Base-by-base conservation (phyloP, 2,888 invertebrate genomes). In the Acleris holmiana region DNA sequence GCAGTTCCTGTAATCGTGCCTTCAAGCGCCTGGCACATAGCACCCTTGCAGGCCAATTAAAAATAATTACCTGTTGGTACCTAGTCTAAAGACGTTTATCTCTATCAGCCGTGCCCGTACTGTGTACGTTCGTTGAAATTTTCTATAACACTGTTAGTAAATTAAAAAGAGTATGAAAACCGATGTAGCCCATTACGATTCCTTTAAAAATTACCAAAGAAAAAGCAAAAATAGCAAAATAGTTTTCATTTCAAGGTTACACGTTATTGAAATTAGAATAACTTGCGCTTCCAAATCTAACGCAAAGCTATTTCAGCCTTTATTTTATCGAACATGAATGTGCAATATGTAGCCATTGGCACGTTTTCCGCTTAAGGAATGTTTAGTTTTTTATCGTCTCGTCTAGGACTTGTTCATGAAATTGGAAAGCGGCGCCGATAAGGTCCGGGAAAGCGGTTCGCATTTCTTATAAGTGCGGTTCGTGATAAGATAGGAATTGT, bases 391-490 rank as follows among this genome's bases (percentile, higher is more conserved):
- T 50, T 50, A 23, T 41, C 18, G 40, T 29, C 23, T 17, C 41
- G 21, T 4, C 13, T 41, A 25, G 68, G 67, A 68, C 62, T 57
- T 64, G 70, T 66, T 68, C 72, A 78, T 76, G 79, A 79, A 77
- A 78, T 77, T 73, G 55, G 68, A 79, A 79, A 65, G 59, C 79
- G 64, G 77, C 78, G 76, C 73, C 46, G 71, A 73, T 73, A 73
- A 72, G 57, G 71, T 62, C 74, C 67, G 73, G 71, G 81, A 82
- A 81, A 82, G 82, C 74, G n/a, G 71, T 61, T 61, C 54, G 67
- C 66, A 76, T 78, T 77, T 72, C 69, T 66, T 71, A 69, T 73
- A 71, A 51, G 58, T 63, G 48, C 40, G 40, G 51, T n/a, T 50
- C 46, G 47, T 7, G 48, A 48, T 58, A 58, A 51, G 63, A 63